Evolutionary conservation across 2,113 vertebrate species (phyloP), one percentile per base, ranked within the genome.

Genomic region (Aspiorhynchus laticeps): DNA sequence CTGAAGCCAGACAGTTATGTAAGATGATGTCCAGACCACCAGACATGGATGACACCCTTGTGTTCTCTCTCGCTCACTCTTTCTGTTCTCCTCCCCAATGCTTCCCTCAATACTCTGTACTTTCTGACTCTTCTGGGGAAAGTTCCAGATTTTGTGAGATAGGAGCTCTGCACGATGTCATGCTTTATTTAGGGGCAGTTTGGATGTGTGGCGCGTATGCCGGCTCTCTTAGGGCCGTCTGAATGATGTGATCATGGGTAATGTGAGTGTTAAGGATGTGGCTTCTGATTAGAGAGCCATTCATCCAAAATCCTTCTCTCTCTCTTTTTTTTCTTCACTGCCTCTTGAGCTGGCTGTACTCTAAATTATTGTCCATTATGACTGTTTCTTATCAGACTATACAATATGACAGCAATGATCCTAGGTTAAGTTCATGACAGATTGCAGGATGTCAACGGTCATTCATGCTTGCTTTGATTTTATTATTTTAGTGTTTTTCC

Each of bases 1-100:
- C 77, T 71, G 53, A 91, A 90, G 28, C 71, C 88, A 85, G 84
- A 88, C 86, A 85, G 87, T 88, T 87, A 88, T 86, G 67, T 81
- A 91, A 91, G 48, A 28, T 53, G 69, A 77, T 43, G 86, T 82
- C 69, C 63, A 80, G 80, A 90, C 81, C 86, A 78, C 73, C 51
- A 83, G 79, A 89, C 81, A 15, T 85, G 28, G 15, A 82, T 81
- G 38, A 88, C 69, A 77, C 76, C 63, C 28, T 26, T 82, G n/a
- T 56, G 12, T 26, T 59, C 77, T 76, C 38, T 31, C 31, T 26
- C 46, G 3, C 77, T 73, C 48, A 11, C 31, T 26, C 46, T 36
- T 77, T 77, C 38, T 31, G 38, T 82, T 36, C 83, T 83, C 6
- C 53, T 74, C 21, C 28, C n/a, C 26, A 33, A 59, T 65, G 61